A percentile compares a stretch with the other conserved stretches of the same genome.
phyloP scores from a whole-genome alignment of 92 coral and sea anemone genomes.

The Chrysogorgia sp. region DNA sequence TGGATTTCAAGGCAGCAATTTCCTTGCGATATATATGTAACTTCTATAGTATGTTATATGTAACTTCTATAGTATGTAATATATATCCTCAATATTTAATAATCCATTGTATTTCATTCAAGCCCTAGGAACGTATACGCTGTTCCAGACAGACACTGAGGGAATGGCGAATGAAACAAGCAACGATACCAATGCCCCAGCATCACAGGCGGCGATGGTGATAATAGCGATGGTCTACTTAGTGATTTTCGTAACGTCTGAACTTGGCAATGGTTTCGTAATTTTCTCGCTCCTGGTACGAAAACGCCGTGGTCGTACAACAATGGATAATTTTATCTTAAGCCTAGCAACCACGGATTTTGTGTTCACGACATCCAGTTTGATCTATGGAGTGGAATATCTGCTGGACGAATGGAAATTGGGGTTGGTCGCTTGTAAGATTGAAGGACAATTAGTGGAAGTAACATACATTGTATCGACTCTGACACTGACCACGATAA shows the following conservation, averaged over 20 bases:
- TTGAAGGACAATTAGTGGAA: constrained; percentile 29
- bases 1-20: no score
- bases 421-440: background rate
- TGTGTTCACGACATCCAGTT: background rate
- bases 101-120: no score
- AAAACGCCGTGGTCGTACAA: constrained; percentile 8
- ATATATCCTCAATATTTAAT: no score
- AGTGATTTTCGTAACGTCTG: background rate
- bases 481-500: constrained; percentile 75
- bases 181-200: no score
- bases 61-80: no score
- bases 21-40: no score
- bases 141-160: no score
- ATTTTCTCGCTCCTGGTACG: background rate
- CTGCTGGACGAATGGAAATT: constrained; percentile 22
- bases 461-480: constrained; percentile 75
- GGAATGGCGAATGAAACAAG: no score
- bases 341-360: constrained; percentile 16
- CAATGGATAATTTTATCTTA: constrained; percentile 5
- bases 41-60: no score
- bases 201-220: background rate
- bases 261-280: constrained; percentile 23
- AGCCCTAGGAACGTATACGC: no score
- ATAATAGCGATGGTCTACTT: constrained; percentile 1
- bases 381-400: constrained; percentile 7